A percentile compares a stretch with the other conserved stretches of the same genome.
These are phyloP conservation scores for Iguana delicatissima DNA, from an alignment of 2,797 vertebrate genomes.

Conservation along the genomic window DNA sequence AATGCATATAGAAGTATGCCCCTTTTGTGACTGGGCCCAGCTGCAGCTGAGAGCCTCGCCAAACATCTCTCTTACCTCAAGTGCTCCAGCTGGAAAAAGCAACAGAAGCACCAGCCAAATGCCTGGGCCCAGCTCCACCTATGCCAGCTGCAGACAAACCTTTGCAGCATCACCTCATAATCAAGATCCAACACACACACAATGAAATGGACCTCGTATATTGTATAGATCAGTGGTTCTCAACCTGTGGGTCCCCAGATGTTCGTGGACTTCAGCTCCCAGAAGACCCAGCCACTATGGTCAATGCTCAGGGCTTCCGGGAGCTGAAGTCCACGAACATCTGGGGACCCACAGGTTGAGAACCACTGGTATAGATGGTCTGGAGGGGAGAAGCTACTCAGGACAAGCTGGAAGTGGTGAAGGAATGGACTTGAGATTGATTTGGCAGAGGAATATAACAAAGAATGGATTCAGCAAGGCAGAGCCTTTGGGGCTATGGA, in stretches of 20 bases:
- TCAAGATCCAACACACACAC: neutral
- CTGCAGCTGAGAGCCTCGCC: neutral
- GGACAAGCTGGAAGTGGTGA: neutral
- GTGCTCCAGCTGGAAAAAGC: neutral
- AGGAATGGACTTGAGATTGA: too few species aligned
- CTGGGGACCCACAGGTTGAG: too few species aligned
- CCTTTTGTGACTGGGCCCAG: neutral
- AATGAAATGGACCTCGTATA: neutral
- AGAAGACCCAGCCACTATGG: too few species aligned
- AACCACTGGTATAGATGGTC: too few species aligned
- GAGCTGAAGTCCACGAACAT: too few species aligned
- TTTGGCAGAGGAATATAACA: too few species aligned
- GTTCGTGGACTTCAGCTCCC: too few species aligned
- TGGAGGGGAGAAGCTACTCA: neutral
- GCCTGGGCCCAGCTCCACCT: neutral
- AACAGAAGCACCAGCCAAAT: neutral
- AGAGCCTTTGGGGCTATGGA: neutral
- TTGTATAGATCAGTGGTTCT: too few species aligned
- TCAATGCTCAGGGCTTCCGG: too few species aligned
- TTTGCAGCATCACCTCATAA: neutral
- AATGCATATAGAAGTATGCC: too few species aligned
- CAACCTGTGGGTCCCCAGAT: too few species aligned
- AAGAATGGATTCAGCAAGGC: neutral
- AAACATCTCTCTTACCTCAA: neutral
- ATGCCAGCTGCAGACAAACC: neutral